Conservation (phyloP, 1,140 invertebrate species). For the Colletes latitarsis region DNA sequence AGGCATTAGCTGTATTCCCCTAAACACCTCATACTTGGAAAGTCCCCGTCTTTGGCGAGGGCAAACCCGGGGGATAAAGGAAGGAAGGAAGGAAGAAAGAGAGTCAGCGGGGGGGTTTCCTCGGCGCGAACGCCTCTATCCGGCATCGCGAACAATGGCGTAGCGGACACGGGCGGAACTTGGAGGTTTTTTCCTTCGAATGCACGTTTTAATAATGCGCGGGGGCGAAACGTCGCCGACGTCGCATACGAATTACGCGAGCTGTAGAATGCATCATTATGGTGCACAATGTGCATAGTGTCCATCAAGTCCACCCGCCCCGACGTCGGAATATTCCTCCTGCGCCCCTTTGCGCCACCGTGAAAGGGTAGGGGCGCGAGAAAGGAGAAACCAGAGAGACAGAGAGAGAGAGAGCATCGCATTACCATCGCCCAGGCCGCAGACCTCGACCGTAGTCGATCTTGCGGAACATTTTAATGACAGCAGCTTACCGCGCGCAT, state of each 20-base stretch:
- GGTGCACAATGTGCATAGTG: slow-evolving; percentile 67
- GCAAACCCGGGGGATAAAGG: slow-evolving; percentile 5
- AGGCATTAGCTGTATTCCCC: slow-evolving; percentile 21
- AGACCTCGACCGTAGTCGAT: slow-evolving; percentile 74
- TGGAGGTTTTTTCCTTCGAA: slow-evolving; percentile 56
- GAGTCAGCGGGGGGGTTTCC: slow-evolving; percentile 16
- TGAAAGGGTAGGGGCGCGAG: slow-evolving; percentile 25
- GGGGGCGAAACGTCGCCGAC: slow-evolving; percentile 53
- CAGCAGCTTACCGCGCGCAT: slow-evolving; percentile 76
- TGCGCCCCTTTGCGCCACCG: slow-evolving; percentile 54
- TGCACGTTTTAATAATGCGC: slow-evolving; percentile 63
- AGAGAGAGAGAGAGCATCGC: slow-evolving; percentile 46
- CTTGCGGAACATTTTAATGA: slow-evolving; percentile 81
- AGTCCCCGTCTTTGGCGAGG: slow-evolving; percentile 12
- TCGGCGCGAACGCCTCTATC: slow-evolving; percentile 40
- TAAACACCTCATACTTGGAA: slow-evolving; percentile 20
- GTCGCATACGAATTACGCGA: slow-evolving; percentile 65
- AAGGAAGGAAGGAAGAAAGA: slow-evolving; percentile 20
- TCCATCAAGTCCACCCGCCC: slow-evolving; percentile 69
- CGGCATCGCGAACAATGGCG: slow-evolving; percentile 44
- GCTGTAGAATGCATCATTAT: slow-evolving; percentile 73
- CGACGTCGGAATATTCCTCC: slow-evolving; percentile 59
- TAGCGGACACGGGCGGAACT: slow-evolving; percentile 32
- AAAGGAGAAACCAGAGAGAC: slow-evolving; percentile 1
- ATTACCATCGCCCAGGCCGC: slow-evolving; percentile 67